Evolutionary conservation across 2,888 invertebrate genomes (phyloP).

Genomic region (Aromia moschata): DNA sequence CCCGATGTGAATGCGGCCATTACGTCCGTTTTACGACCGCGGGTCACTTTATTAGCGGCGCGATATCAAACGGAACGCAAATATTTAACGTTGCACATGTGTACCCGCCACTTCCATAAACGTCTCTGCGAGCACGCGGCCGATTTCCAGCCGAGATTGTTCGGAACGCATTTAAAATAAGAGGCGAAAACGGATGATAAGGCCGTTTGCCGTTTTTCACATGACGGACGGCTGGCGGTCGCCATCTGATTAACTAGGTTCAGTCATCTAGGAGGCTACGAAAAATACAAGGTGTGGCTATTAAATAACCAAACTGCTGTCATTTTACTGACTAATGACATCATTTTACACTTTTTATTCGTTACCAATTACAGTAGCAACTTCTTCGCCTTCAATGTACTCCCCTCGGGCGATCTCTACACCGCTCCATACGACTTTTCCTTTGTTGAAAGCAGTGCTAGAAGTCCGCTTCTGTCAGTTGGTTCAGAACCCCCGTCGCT

Average conservation of each 20-base stretch:
- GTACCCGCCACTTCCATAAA: constrained; percentile 13
- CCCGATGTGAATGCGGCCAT: background rate
- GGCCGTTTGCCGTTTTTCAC: constrained; percentile 8
- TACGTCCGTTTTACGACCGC: background rate
- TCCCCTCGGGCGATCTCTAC: too few relatives aligned
- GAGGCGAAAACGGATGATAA: constrained; percentile 16
- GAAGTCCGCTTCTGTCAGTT: too few relatives aligned
- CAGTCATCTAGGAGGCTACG: too few relatives aligned
- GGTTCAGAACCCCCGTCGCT: too few relatives aligned
- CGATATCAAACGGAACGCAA: constrained; percentile 13
- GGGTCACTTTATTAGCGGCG: constrained; percentile 13
- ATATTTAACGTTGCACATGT: constrained; percentile 14
- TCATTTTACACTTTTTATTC: too few relatives aligned
- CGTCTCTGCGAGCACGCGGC: background rate
- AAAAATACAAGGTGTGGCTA: too few relatives aligned
- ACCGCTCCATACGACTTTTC: too few relatives aligned
- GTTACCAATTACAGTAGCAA: too few relatives aligned
- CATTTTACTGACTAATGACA: too few relatives aligned
- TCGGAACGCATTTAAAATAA: constrained; percentile 13
- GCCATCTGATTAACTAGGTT: constrained; percentile 17
- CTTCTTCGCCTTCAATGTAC: too few relatives aligned
- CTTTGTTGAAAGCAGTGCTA: too few relatives aligned
- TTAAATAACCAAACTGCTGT: too few relatives aligned
- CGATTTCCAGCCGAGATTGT: constrained; percentile 9
- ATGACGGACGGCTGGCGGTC: constrained; percentile 8